Percentiles rank a stretch among this genome's conserved stretches.
phyloP scores from a whole-genome alignment of 64 coral and sea anemone genomes.

The Trachythela sp. region DNA sequence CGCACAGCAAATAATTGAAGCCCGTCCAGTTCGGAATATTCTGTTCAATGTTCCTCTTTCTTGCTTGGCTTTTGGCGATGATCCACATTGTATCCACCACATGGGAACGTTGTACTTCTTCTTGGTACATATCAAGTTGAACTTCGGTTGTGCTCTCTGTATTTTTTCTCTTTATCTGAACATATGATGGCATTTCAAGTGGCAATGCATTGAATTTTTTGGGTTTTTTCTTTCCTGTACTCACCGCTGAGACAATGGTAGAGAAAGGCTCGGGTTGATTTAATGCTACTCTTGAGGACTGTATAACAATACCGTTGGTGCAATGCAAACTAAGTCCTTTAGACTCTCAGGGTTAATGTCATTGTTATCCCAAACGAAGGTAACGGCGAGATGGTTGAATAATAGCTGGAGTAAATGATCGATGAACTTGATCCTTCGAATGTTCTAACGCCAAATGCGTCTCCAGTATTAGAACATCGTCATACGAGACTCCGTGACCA shows the following conservation, averaged over 20 bases:
- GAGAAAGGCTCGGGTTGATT: background rate
- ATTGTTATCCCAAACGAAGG: constrained; percentile 1
- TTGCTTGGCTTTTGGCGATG: constrained; percentile 12
- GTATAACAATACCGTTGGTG: background rate
- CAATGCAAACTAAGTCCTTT: constrained; percentile 8
- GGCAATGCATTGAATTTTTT: background rate
- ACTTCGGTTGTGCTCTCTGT: background rate
- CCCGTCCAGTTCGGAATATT: background rate
- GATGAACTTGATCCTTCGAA: background rate
- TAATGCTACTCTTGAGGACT: background rate
- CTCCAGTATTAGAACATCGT: background rate
- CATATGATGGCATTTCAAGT: background rate
- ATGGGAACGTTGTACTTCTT: background rate
- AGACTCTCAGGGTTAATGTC: background rate
- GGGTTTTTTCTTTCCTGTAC: background rate
- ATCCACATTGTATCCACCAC: background rate
- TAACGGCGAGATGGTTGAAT: background rate
- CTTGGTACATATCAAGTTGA: background rate
- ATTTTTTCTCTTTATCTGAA: background rate
- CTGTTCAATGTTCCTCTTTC: background rate
- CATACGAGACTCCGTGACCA: background rate
- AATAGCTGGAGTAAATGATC: background rate
- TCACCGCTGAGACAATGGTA: background rate
- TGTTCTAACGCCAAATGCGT: background rate
- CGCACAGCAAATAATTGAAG: background rate